phyloP scores from a whole-genome alignment of 2,113 vertebrate species.

The Colius striatus region DNA sequence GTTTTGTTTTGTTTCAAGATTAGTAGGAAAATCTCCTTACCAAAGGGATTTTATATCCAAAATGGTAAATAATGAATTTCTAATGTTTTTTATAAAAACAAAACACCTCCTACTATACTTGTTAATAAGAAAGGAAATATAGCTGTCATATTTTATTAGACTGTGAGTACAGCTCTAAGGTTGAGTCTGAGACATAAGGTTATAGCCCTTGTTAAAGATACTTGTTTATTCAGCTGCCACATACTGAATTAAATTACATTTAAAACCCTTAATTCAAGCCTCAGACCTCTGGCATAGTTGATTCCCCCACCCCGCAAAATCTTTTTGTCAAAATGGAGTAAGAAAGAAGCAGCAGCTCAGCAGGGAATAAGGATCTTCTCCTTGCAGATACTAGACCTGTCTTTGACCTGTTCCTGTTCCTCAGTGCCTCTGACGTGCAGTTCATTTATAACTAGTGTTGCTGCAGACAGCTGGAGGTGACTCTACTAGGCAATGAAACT shows the following conservation, averaged over 20 bases:
- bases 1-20: neutral
- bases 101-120: neutral
- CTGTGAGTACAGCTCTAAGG: neutral
- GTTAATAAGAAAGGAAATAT: conserved; percentile 18
- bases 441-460: neutral
- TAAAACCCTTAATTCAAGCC: neutral
- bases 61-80: conserved; percentile 8
- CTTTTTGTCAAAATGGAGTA: neutral
- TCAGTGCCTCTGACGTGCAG: neutral
- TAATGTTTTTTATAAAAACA: neutral
- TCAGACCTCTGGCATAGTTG: neutral
- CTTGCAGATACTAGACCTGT: neutral
- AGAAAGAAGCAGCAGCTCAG: neutral
- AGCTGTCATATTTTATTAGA: conserved; percentile 30
- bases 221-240: neutral
- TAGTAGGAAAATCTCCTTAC: conserved; percentile 7
- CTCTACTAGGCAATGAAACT: neutral
- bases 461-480: neutral
- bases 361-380: neutral
- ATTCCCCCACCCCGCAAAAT: neutral
- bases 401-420: neutral
- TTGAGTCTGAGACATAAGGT: neutral
- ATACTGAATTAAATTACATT: neutral
- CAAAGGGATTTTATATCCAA: conserved; percentile 3
- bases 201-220: neutral